A percentile compares a stretch with the other conserved stretches of the same genome.
Evolutionary conservation across 1,140 invertebrate genomes (phyloP).

Genomic region (Schlechtendalia chinensis): DNA sequence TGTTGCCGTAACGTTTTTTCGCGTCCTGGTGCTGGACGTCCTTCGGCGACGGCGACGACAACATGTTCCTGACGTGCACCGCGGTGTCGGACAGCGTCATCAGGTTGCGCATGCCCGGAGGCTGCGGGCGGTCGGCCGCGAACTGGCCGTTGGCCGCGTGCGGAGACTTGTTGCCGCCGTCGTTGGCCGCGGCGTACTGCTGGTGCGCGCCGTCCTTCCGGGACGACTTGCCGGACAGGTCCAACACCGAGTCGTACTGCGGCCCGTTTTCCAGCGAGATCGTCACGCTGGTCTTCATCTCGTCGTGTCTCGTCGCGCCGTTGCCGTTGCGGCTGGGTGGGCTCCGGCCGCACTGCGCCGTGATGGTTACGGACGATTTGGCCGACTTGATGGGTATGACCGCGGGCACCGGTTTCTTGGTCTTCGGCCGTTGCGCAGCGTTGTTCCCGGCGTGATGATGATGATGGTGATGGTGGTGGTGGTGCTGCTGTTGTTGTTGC

Average conservation of each 20-base stretch:
- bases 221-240: constrained; percentile 55
- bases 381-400: constrained; percentile 45
- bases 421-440: neutral
- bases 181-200: neutral
- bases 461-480: too few relatives aligned
- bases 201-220: constrained; percentile 51
- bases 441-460: too few relatives aligned
- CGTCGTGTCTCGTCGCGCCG: constrained; percentile 1
- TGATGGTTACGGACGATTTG: constrained; percentile 39
- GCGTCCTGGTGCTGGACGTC: neutral
- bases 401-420: constrained; percentile 42
- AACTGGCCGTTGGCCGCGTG: too few relatives aligned
- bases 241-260: constrained; percentile 54
- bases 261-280: constrained; percentile 42
- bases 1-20: constrained; percentile 19
- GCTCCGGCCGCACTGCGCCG: neutral
- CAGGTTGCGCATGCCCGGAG: constrained; percentile 53
- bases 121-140: neutral
- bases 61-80: constrained; percentile 51
- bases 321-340: neutral
- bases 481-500: too few relatives aligned
- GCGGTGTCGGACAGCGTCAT: constrained; percentile 54
- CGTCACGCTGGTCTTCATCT: constrained; percentile 36
- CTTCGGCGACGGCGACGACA: constrained; percentile 26
- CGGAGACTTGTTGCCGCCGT: neutral